A percentile compares a stretch with the other conserved stretches of the same genome.
Conservation (phyloP, 2,888 invertebrate species). For the Syrphus vitripennis region DNA sequence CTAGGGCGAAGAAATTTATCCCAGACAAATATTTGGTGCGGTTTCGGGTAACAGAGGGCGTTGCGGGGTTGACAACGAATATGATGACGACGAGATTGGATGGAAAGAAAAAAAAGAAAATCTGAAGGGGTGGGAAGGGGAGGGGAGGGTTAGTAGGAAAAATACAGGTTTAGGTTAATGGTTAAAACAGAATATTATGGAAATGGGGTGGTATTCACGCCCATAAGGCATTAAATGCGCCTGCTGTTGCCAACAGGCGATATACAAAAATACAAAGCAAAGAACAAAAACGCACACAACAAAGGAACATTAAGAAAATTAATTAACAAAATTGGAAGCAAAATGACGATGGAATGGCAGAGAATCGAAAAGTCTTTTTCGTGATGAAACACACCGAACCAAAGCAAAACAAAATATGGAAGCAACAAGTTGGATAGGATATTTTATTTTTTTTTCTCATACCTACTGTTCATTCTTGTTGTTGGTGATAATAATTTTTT, state of each 20-base stretch:
- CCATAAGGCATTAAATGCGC: neutral
- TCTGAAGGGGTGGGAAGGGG: neutral
- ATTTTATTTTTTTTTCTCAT: neutral
- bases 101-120: too few relatives aligned
- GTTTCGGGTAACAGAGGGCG: neutral
- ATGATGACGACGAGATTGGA: neutral
- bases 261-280: conserved; percentile 16
- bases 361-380: conserved; percentile 51
- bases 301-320: conserved; percentile 67
- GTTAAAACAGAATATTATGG: neutral
- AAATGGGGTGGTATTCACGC: neutral
- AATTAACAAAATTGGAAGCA: conserved; percentile 72
- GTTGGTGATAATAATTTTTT: neutral
- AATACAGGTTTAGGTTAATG: neutral
- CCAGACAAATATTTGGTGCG: conserved; percentile 29
- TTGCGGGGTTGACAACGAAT: neutral
- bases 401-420: conserved; percentile 21
- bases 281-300: conserved; percentile 32
- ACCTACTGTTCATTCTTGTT: neutral
- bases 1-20: conserved; percentile 40
- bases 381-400: conserved; percentile 19
- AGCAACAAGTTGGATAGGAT: conserved; percentile 55
- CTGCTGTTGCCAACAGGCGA: neutral
- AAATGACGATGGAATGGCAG: conserved; percentile 48
- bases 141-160: neutral